phyloP scores from a whole-genome alignment of 2,113 vertebrate species.

The Alligator sinensis region DNA sequence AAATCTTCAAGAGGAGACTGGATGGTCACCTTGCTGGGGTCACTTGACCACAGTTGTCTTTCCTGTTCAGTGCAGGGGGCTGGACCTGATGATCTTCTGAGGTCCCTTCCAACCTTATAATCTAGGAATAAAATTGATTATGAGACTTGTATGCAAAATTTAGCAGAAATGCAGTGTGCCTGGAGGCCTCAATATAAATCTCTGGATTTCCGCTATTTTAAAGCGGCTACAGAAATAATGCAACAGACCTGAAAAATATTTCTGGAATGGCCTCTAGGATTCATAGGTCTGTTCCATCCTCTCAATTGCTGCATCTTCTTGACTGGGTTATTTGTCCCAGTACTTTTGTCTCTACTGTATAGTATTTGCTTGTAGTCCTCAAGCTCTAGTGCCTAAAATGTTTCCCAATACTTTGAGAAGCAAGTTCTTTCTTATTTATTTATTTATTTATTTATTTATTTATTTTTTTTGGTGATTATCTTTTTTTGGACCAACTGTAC shows the following conservation, averaged over 20 bases:
- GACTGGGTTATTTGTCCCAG: not conserved
- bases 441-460: too few species aligned
- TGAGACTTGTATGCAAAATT: too few species aligned
- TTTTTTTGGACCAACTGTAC: too few species aligned
- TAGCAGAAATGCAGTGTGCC: not conserved
- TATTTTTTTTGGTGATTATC: too few species aligned
- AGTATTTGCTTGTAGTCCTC: not conserved
- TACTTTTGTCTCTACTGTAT: not conserved
- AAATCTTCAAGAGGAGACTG: too few species aligned
- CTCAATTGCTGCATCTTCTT: not conserved
- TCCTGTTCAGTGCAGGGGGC: too few species aligned
- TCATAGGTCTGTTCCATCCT: not conserved
- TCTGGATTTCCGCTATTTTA: conserved; percentile 3
- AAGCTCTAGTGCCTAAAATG: not conserved
- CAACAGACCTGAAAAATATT: not conserved
- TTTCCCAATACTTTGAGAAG: not conserved
- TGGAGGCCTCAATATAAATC: not conserved
- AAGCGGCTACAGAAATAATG: not conserved
- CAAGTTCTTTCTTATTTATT: too few species aligned
- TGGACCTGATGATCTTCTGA: too few species aligned
- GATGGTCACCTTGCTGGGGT: too few species aligned
- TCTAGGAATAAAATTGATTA: too few species aligned
- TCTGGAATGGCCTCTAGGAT: not conserved
- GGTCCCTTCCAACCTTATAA: too few species aligned
- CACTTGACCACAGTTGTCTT: too few species aligned